A percentile compares a stretch with the other conserved stretches of the same genome.
Evolutionary conservation across 2,797 vertebrate genomes (phyloP).

Genomic region (Heteromormyrus szaboi): DNA sequence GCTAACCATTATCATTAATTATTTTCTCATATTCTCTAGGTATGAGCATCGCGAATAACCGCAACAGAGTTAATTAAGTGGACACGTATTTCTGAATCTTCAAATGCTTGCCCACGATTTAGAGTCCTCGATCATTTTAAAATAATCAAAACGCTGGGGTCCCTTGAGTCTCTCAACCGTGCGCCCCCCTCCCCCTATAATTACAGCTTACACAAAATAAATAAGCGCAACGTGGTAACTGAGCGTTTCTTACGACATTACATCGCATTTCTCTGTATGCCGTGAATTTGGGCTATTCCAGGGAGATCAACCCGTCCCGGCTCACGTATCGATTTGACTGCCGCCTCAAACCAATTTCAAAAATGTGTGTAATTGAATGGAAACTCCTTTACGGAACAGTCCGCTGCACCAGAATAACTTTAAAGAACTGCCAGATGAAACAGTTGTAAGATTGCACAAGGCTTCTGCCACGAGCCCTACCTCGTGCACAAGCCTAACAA

Average conservation of each 20-base stretch:
- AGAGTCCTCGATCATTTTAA: neutral
- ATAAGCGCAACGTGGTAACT: neutral
- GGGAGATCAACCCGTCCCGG: neutral
- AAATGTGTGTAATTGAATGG: conserved; percentile 5
- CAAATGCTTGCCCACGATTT: neutral
- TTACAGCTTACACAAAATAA: neutral
- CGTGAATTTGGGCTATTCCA: neutral
- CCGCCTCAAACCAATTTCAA: neutral
- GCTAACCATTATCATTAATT: neutral
- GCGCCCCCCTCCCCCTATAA: neutral
- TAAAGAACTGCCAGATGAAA: conserved; percentile 50
- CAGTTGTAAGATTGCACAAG: conserved; percentile 35
- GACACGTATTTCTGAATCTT: neutral
- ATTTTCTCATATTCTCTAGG: neutral
- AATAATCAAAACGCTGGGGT: neutral
- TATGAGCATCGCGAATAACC: neutral
- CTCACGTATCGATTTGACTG: neutral
- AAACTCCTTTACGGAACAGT: neutral
- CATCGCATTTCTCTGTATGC: neutral
- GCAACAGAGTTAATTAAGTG: neutral
- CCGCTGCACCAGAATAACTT: conserved; percentile 42
- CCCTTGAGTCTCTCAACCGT: neutral
- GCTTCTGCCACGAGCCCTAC: conserved; percentile 22
- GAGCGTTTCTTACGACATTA: neutral
- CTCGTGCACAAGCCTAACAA: neutral